Percentiles rank a stretch among this genome's conserved stretches.
phyloP scores from a whole-genome alignment of 2,113 vertebrate species.

The Oreochromis tanganicae region DNA sequence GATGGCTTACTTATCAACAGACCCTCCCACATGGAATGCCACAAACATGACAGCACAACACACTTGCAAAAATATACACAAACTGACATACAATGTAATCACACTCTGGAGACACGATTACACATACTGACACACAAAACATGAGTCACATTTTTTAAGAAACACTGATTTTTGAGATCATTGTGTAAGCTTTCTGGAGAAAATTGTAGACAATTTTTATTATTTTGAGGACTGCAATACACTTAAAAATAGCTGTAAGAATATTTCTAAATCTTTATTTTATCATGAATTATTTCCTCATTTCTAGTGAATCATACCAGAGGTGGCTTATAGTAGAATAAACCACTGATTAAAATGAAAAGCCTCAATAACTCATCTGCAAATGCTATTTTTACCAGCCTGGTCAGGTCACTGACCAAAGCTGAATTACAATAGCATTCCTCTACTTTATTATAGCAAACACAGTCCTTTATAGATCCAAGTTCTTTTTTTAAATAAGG shows the following conservation, averaged over 20 bases:
- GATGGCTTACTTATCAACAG: slow-evolving; percentile 81
- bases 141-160: slow-evolving; percentile 39
- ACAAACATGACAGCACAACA: slow-evolving; percentile 75
- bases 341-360: background rate
- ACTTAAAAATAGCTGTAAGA: background rate
- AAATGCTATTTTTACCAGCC: background rate
- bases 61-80: slow-evolving; percentile 70
- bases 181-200: slow-evolving; percentile 11
- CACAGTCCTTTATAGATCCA: background rate
- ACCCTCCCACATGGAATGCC: slow-evolving; percentile 79
- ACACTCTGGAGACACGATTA: slow-evolving; percentile 56
- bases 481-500: background rate
- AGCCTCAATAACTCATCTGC: background rate
- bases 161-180: slow-evolving; percentile 41
- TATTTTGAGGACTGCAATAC: background rate
- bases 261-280: background rate
- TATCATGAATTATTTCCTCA: background rate
- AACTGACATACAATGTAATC: slow-evolving; percentile 67
- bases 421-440: background rate
- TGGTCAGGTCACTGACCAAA: background rate
- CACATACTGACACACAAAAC: slow-evolving; percentile 54
- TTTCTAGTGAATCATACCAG: background rate
- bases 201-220: background rate
- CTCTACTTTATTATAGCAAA: background rate
- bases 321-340: background rate